Conservation (phyloP, 2,113 vertebrate species). For the Carollia perspicillata region DNA sequence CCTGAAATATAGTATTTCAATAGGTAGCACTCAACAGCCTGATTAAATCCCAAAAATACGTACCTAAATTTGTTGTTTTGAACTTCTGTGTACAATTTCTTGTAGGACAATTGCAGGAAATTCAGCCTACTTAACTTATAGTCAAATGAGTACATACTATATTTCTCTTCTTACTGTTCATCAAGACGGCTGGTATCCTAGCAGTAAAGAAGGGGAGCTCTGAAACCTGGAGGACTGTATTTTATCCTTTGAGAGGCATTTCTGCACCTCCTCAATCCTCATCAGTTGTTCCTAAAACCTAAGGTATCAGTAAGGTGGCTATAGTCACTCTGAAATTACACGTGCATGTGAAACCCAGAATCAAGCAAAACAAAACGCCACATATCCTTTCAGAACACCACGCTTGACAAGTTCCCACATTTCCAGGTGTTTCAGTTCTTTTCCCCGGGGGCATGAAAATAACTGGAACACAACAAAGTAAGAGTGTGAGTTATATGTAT, state of each 20-base stretch:
- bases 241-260: neutral
- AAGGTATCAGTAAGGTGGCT: neutral
- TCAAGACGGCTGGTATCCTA: neutral
- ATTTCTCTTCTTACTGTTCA: neutral
- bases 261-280: neutral
- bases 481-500: neutral
- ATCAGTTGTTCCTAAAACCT: neutral
- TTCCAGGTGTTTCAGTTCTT: constrained; percentile 25
- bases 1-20: constrained; percentile 33
- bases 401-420: neutral
- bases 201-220: neutral
- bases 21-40: neutral
- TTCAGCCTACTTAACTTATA: neutral
- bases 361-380: constrained; percentile 23
- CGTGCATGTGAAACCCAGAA: neutral
- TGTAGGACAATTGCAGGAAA: neutral
- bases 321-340: neutral
- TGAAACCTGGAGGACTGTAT: neutral
- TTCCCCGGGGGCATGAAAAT: constrained; percentile 7
- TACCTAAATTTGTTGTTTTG: constrained; percentile 15
- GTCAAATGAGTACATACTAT: neutral
- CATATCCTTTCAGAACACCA: neutral
- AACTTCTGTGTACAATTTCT: constrained; percentile 30
- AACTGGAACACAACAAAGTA: constrained; percentile 43
- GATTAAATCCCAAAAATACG: neutral